Evolutionary conservation across 2,797 vertebrate species (phyloP), one percentile per base, ranked within the genome.

Genomic region (Channallabes apus): DNA sequence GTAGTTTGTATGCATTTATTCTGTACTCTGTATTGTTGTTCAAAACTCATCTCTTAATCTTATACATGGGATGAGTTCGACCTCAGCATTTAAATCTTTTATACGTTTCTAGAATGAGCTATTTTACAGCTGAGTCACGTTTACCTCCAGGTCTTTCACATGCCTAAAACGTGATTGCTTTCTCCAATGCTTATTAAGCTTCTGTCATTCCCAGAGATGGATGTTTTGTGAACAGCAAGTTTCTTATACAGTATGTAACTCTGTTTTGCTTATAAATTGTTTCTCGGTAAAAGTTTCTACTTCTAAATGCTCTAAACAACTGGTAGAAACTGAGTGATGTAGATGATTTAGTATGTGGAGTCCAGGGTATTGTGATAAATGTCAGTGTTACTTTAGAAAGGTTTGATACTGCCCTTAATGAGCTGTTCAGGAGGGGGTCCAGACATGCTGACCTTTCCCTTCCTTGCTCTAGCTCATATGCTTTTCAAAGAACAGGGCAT

Each of bases 321-420:
- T 59, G 20, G 35, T 15, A 41, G 35, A 35, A 41, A 11, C 11
- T 12, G 12, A 51, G 11, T 51, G 46, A 46, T 79, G 32, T 14
- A n/a, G 64, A 18, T 1, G 75, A 24, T 18, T 35, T 24, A 35
- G 9, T 22, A 9, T 80, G 77, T 64, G 38, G 6, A 80, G 59
- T 64, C 24, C 38, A 64, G 68, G 24, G 79, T 56, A 58, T 68
- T 65, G 78, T 62, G 80, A 46, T 80, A 86, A 88, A 90, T 84
- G 77, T 88, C 85, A 85, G 54, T 75, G 38, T 81, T 82, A 88
- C 67, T 78, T 80, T 64, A 69, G 41, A 84, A 84, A 84, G 80
- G 59, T 75, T 65, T 69, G 58, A 4, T 84, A 73, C 56, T 8
- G 68, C 67, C 2, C 62, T 82, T 85, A 89, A 87, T 82, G 65